phyloP scores from a whole-genome alignment of 2,113 vertebrate genomes.

The Lathamus discolor region DNA sequence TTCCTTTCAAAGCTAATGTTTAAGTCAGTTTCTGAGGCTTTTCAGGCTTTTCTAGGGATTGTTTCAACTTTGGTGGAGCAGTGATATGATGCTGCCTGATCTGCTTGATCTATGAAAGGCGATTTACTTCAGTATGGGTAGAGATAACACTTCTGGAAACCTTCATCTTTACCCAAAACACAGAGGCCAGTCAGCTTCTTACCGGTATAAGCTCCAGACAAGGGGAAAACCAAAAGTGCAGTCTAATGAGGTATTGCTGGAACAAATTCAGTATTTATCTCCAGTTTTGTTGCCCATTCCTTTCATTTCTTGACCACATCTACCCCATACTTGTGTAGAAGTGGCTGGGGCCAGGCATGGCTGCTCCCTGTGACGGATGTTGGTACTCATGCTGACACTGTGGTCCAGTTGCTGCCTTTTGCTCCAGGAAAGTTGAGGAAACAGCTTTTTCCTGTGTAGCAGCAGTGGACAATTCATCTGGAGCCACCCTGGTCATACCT shows the following conservation, averaged over 20 bases:
- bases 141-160: background rate
- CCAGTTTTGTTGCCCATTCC: background rate
- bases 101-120: slow-evolving; percentile 4
- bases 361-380: background rate
- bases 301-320: background rate
- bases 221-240: background rate
- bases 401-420: background rate
- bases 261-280: background rate
- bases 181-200: background rate
- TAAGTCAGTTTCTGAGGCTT: slow-evolving; percentile 20
- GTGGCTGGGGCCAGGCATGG: fast-evolving
- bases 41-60: slow-evolving; percentile 39
- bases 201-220: background rate
- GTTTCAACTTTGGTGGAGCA: slow-evolving; percentile 11
- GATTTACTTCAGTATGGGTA: background rate
- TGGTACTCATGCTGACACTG: background rate
- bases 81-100: background rate
- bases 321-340: background rate
- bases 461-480: background rate
- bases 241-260: background rate
- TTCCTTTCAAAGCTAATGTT: slow-evolving; percentile 30
- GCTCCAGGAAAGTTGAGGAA: background rate
- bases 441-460: fast-evolving
- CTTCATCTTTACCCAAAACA: background rate
- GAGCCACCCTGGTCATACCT: background rate